Evolutionary conservation across 2,797 vertebrate species (phyloP), one percentile per base, ranked within the genome.

Genomic region (Sitta carolinensis): DNA sequence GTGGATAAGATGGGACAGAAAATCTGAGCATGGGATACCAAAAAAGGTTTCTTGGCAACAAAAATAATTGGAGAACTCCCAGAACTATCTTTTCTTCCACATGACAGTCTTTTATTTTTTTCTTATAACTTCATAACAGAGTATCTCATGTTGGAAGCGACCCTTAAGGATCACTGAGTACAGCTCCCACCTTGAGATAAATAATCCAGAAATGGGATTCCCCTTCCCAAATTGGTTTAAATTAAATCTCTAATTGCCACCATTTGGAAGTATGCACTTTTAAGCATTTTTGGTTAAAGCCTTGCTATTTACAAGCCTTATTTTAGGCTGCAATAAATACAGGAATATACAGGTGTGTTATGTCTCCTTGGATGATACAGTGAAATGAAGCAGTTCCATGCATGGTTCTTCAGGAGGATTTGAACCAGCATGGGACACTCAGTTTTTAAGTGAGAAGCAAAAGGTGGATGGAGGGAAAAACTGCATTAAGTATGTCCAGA

Each of bases 1-100:
- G 66, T 55, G 95, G 84, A 86, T 90, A 95, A 92, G 90, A 93
- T 78, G 52, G 77, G 70, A 96, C 68, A 91, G 93, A 96, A 92
- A 94, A 45, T 47, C 86, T 94, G 83, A 84, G 64, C 59, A 36
- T 84, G 80, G 66, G 77, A 47, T 79, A 85, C 86, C 73, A 85
- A 92, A 36, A 89, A 70, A 77, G 55, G 42, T 93, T 96, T 96
- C 34, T 73, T 95, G 42, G 36, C 75, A 95, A 61, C 40, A 70
- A 51, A 84, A 88, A 87, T 82, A 25, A 70, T 23, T 91, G 36
- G 73, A 93, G 67, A 69, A 66, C 18, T 90, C 73, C 22, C 66
- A 55, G 83, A 78, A 69, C 11, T 20, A 84, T 90, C 42, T 91
- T 61, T 92, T 96, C 83, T 89, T 85, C 40, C 58, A 69, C 80